Conservation (phyloP, 2,113 vertebrate species). For the Podarcis cretensis region DNA sequence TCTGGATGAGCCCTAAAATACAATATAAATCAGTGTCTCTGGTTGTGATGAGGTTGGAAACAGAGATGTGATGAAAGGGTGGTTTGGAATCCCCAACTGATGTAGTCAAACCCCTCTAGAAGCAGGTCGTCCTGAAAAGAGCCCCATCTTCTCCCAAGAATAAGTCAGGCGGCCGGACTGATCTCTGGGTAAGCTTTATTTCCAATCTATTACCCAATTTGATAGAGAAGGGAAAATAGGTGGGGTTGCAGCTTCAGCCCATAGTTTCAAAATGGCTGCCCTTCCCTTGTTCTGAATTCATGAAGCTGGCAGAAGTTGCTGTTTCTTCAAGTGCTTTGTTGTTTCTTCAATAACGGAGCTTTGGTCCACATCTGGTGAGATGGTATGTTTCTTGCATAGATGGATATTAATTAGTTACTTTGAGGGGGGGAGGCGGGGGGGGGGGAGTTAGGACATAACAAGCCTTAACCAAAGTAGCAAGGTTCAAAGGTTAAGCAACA, state of each 20-base stretch:
- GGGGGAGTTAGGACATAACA: not conserved
- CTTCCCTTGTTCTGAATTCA: not conserved
- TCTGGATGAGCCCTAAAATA: too few species aligned
- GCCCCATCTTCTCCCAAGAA: not conserved
- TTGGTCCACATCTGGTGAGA: not conserved
- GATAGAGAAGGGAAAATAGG: conserved; percentile 8
- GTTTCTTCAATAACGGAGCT: conserved; percentile 4
- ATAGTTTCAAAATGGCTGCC: not conserved
- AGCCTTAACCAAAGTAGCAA: not conserved
- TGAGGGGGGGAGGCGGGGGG: too few species aligned
- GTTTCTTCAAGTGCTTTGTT: not conserved
- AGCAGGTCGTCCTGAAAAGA: not conserved
- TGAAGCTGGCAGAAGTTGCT: not conserved
- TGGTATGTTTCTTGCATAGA: not conserved
- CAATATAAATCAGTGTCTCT: not conserved
- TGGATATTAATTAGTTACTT: not conserved
- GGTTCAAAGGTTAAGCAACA: not conserved
- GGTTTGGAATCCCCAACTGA: not conserved
- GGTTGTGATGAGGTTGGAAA: not conserved
- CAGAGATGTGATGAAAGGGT: not conserved
- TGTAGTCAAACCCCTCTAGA: not conserved
- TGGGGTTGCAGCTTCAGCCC: not conserved
- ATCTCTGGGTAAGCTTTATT: conserved; percentile 25
- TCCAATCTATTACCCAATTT: conserved; percentile 16
- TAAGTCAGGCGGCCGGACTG: not conserved